A percentile compares a stretch with the other conserved stretches of the same genome.
phyloP scores from a whole-genome alignment of 2,113 vertebrate genomes.

The Macquaria ambigua region DNA sequence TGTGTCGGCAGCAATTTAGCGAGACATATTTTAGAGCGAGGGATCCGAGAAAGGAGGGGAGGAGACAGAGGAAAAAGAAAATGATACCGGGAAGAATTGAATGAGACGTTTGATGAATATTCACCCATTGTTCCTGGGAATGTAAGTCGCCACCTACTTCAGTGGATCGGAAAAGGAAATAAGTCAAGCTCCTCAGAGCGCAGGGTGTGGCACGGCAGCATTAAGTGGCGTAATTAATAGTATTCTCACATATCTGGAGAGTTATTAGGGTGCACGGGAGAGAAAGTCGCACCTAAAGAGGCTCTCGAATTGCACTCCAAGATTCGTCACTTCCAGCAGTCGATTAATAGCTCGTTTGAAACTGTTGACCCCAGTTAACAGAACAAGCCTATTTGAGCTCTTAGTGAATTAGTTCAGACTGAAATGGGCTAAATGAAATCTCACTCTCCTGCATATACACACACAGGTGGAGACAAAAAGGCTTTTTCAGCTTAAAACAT shows the following conservation, averaged over 20 bases:
- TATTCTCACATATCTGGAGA: slow-evolving; percentile 80
- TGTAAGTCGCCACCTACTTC: slow-evolving; percentile 65
- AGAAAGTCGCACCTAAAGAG: slow-evolving; percentile 79
- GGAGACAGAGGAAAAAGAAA: slow-evolving; percentile 14
- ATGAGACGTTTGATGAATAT: slow-evolving; percentile 77
- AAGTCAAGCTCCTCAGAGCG: slow-evolving; percentile 63
- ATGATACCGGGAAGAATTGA: slow-evolving; percentile 61
- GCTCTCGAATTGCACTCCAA: slow-evolving; percentile 80
- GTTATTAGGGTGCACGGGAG: slow-evolving; percentile 72
- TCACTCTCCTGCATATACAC: slow-evolving; percentile 15
- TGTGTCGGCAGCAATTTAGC: slow-evolving; percentile 74
- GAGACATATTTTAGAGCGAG: slow-evolving; percentile 68
- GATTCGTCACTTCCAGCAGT: slow-evolving; percentile 76
- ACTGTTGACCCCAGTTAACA: slow-evolving; percentile 82
- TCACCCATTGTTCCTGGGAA: slow-evolving; percentile 69
- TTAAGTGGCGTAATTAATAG: slow-evolving; percentile 82
- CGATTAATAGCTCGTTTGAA: slow-evolving; percentile 83
- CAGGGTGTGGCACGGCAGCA: slow-evolving; percentile 67
- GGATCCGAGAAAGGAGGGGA: slow-evolving; percentile 20
- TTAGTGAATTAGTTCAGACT: slow-evolving; percentile 75
- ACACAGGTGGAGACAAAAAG: slow-evolving; percentile 9
- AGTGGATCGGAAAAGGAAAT: slow-evolving; percentile 48
- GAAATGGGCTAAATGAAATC: slow-evolving; percentile 60
- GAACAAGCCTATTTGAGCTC: slow-evolving; percentile 77
- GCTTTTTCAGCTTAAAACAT: slow-evolving; percentile 1